A percentile compares a stretch with the other conserved stretches of the same genome.
Evolutionary conservation across 2,888 invertebrate species (phyloP).

Genomic region (Scelioninae gen. 2): DNA sequence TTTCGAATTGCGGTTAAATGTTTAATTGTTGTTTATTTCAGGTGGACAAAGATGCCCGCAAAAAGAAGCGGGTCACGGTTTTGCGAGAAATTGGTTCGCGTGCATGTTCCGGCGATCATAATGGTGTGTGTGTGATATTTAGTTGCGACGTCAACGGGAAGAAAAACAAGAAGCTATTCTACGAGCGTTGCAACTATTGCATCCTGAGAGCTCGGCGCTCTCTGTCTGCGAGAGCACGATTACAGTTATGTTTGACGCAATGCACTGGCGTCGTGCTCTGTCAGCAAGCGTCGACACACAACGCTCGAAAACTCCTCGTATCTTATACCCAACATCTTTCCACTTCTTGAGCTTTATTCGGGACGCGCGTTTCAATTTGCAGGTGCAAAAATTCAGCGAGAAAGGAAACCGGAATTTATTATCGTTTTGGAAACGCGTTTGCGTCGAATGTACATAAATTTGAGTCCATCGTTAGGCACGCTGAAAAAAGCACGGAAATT

Average conservation of each 20-base stretch:
- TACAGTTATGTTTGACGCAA: conserved; percentile 59
- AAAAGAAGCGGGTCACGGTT: conserved; percentile 26
- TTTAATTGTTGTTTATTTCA: too few species aligned
- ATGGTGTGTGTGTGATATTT: conserved; percentile 29
- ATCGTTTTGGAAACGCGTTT: neutral
- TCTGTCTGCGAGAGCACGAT: conserved; percentile 48
- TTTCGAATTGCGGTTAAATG: too few species aligned
- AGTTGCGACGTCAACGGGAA: conserved; percentile 39
- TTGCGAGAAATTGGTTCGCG: conserved; percentile 30
- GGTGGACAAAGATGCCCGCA: too few species aligned
- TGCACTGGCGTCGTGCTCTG: conserved; percentile 49
- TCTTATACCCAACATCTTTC: conserved; percentile 42
- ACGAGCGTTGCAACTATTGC: conserved; percentile 46
- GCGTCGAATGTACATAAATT: neutral
- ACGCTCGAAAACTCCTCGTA: conserved; percentile 43
- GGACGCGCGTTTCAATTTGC: conserved; percentile 46
- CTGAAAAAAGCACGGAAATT: too few species aligned
- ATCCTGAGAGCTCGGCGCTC: conserved; percentile 40
- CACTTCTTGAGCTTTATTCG: conserved; percentile 37
- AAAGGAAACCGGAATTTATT: conserved; percentile 32
- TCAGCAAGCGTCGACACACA: conserved; percentile 48
- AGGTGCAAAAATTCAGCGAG: conserved; percentile 36
- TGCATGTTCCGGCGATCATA: conserved; percentile 11
- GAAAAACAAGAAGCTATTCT: conserved; percentile 51
- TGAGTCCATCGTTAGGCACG: too few species aligned